A percentile compares a stretch with the other conserved stretches of the same genome.
phyloP scores from a whole-genome alignment of 2,888 invertebrate species.

The Strigamia maritima region DNA sequence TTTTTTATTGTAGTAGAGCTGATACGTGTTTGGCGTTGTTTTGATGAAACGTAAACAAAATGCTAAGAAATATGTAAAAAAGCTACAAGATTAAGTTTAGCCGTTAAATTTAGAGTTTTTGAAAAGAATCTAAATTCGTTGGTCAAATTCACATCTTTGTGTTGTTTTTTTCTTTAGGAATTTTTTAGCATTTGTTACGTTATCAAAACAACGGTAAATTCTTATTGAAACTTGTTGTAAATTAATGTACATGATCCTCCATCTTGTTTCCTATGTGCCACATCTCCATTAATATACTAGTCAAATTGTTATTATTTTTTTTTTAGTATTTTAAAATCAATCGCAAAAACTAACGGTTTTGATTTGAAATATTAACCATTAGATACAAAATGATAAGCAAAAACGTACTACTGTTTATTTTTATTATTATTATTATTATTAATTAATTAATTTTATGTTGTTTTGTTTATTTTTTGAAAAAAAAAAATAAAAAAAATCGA shows the following conservation, averaged over 20 bases:
- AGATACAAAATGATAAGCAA: background rate
- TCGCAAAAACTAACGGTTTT: no score
- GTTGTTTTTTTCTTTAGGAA: no score
- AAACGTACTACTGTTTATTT: background rate
- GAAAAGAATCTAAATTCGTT: background rate
- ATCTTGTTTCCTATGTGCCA: conserved; percentile 11
- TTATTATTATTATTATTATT: no score
- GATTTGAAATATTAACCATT: background rate
- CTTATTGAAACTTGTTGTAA: conserved; percentile 2
- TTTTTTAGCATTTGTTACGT: background rate
- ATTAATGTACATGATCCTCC: background rate
- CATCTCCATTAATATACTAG: background rate
- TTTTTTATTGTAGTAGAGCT: background rate
- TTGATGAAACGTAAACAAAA: background rate
- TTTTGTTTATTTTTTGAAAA: background rate
- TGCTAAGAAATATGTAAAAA: no score
- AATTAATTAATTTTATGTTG: no score
- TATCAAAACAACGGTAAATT: background rate
- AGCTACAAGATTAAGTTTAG: background rate
- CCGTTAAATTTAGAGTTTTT: background rate
- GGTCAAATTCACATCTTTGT: background rate
- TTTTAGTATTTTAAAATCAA: background rate
- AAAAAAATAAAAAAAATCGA: background rate
- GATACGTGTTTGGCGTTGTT: background rate
- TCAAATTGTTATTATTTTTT: background rate